These are phyloP conservation scores for Misgurnus mizolepis DNA, from an alignment of 2,113 vertebrate species.

Conservation along the genomic window DNA sequence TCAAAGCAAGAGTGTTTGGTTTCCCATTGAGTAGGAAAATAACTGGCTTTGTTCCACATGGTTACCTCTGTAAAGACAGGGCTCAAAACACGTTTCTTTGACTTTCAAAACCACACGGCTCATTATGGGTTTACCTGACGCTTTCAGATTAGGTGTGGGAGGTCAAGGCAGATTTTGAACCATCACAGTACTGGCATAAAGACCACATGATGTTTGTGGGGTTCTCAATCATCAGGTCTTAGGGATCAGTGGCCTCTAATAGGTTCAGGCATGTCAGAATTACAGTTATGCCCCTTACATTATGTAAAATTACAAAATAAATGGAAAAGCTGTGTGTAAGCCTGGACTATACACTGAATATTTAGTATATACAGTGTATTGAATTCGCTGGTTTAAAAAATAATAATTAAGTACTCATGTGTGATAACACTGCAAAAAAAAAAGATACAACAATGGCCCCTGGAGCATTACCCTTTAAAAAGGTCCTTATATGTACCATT, in stretches of 20 bases:
- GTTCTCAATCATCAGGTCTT: background rate
- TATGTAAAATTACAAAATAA: too few relatives aligned
- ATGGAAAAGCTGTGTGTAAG: too few relatives aligned
- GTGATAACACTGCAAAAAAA: too few relatives aligned
- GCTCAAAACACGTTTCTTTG: background rate
- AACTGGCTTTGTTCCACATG: conserved; percentile 28
- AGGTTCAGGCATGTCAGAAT: background rate
- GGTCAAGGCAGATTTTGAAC: conserved; percentile 1
- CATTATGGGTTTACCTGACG: background rate
- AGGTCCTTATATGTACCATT: too few relatives aligned
- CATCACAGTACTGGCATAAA: background rate
- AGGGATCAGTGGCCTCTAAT: background rate
- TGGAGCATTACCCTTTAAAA: too few relatives aligned
- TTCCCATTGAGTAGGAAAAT: conserved; percentile 25
- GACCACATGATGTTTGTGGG: background rate
- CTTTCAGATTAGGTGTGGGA: conserved; percentile 13
- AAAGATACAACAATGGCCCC: too few relatives aligned
- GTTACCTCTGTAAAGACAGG: conserved; percentile 7
- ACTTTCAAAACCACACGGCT: conserved; percentile 13
- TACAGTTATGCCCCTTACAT: too few relatives aligned
- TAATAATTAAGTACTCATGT: background rate
- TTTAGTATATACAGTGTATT: background rate
- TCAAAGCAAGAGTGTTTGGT: conserved; percentile 27
- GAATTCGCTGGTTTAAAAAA: background rate
- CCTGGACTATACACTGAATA: background rate